A percentile compares a stretch with the other conserved stretches of the same genome.
Conservation (phyloP, 2,113 vertebrate species). For the Leptobrachium ailaonicum region DNA sequence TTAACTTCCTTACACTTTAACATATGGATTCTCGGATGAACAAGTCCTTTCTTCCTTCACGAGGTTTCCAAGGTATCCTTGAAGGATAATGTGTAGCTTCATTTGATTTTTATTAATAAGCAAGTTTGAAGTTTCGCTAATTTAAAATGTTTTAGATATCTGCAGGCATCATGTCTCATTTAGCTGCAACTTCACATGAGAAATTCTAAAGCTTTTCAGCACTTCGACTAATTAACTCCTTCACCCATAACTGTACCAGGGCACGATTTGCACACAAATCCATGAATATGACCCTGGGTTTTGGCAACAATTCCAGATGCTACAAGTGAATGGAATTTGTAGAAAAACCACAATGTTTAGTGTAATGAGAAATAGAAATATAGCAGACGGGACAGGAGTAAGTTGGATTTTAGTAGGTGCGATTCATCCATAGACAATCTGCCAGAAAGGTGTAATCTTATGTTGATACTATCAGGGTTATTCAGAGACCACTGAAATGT, state of each 20-base stretch:
- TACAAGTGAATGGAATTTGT: neutral
- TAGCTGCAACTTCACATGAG: constrained; percentile 37
- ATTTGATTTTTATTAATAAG: constrained; percentile 52
- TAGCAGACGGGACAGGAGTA: too few relatives aligned
- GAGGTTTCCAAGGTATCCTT: constrained; percentile 35
- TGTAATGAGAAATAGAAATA: too few relatives aligned
- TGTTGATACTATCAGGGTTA: too few relatives aligned
- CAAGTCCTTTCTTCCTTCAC: constrained; percentile 39
- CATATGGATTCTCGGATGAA: constrained; percentile 20
- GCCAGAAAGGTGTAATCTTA: too few relatives aligned
- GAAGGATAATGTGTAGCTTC: constrained; percentile 45
- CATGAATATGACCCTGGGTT: constrained; percentile 19
- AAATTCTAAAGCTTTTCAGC: constrained; percentile 27
- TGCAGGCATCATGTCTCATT: constrained; percentile 45
- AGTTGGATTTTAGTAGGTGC: too few relatives aligned
- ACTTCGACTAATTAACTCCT: constrained; percentile 47
- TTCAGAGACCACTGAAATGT: too few relatives aligned
- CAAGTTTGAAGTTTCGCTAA: constrained; percentile 37
- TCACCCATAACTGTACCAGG: constrained; percentile 31
- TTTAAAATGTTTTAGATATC: constrained; percentile 44
- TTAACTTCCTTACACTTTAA: constrained; percentile 40
- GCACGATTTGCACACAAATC: constrained; percentile 11
- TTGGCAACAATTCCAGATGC: constrained; percentile 21
- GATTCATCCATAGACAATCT: too few relatives aligned
- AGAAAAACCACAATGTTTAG: too few relatives aligned